Base-by-base conservation (phyloP, 2,888 invertebrate species). In the Macrosiphum euphorbiae region DNA sequence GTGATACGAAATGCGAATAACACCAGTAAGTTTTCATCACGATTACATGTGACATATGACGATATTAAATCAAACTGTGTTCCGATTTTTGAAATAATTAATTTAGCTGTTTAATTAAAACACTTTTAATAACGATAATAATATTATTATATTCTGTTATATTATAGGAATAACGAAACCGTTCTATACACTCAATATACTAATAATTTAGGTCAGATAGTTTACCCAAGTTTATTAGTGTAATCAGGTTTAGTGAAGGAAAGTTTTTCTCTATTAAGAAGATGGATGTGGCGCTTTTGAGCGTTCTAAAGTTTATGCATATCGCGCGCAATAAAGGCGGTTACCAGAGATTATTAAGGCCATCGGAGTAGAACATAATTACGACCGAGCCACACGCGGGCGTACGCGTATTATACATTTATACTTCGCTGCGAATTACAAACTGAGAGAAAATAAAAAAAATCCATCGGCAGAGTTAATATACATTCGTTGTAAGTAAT, bases 251-350 rank as follows among this genome's bases (percentile, higher is more conserved):
- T 35, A 50, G 50, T 26, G 1, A 50, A 35, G 35, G 41, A 90
- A 90, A 90, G 90, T 90, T 90, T 78, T 90, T 50, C 90, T 67
- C n/a, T n/a, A 47, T 35, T 47, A 47, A 90, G 20, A 67, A 90
- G 67, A 67, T 8, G 35, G 78, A 90, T 61, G 67, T 78, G 90
- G n/a, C 13, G 90, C 78, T 90, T 78, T 78, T 67, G 52, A 50
- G 26, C 41, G n/a, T 26, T 52, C 35, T 58, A 61, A 90, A 90
- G 52, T 78, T 78, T 50, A 24, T 78, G 78, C 90, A 20, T 58
- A 52, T 35, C 78, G 11, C 16, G 52, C 28, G 28, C 86, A 47
- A 86, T 86, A 88, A 35, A 88, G 52, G n/a, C 88, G 52, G 20
- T 35, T 88, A 41, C 88, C 35, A 26, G 67, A 67, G 58, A 90